Base-by-base conservation (phyloP, 2,797 vertebrate genomes). In the Furcifer pardalis region DNA sequence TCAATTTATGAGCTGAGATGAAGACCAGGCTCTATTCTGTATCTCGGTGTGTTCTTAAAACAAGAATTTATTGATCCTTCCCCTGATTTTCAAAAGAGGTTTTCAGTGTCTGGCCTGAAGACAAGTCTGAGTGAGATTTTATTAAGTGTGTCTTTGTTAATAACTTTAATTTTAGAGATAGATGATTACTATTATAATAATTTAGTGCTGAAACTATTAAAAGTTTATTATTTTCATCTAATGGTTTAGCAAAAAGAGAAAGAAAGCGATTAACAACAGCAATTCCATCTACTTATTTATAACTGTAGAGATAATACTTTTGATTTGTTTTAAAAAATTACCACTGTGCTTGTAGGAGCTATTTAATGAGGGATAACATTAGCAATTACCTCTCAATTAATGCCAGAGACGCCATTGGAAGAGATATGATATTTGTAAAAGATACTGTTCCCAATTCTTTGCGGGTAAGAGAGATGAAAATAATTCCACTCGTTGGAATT, bases 121-220 rank as follows among this genome's bases (percentile, higher is more conserved):
- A 65, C 65, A 78, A 77, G 6, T 40, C 25, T 77, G 52, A 63
- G 15, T 79, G 76, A 52, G 76, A 77, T 71, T 84, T 84, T 77
- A 84, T 84, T 84, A 84, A 79, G 76, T 84, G 68, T 73, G 63
- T 71, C 77, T 1, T 2, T 23, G 30, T 71, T 84, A 79, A 84
- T 84, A 84, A 84, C 68, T 72, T 84, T 84, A 84, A 84, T 84
- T 84, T 84, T 35, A 79, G 56, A 84, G 76, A 84, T 84, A 77
- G 77, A 84, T 84, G 76, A 62, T 78, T 49, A 68, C 76, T n/a
- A 79, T 84, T 63, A 84, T 42, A 84, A 72, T 79, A 84, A 84
- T 84, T 72, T 71, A 79, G 42, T 49, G 52, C 68, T 60, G 56
- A 73, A 73, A 79, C 40, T 63, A 17, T 73, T 72, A 84, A 73